Evolutionary conservation across 1,140 invertebrate species (phyloP).

Genomic region (Rhopalosiphum padi): DNA sequence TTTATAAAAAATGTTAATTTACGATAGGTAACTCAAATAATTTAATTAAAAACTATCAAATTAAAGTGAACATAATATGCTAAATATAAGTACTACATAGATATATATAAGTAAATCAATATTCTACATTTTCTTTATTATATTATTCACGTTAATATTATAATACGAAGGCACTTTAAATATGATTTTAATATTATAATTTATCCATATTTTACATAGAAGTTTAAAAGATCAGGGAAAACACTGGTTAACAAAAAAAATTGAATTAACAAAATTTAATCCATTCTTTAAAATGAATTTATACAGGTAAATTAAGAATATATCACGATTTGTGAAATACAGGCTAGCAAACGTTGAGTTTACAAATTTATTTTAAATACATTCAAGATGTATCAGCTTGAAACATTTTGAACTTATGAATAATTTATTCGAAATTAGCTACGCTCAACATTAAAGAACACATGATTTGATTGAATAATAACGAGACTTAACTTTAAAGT

Average conservation of each 20-base stretch:
- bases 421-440: conserved; percentile 32
- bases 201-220: neutral
- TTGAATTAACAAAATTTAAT: neutral
- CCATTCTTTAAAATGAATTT: neutral
- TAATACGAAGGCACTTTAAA: no score
- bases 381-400: neutral
- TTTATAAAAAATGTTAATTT: no score
- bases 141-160: no score
- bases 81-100: no score
- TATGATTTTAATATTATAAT: neutral
- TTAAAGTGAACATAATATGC: no score
- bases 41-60: no score
- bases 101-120: no score
- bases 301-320: neutral
- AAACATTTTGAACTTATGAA: neutral
- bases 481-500: conserved; percentile 5
- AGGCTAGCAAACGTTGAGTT: neutral
- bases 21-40: no score
- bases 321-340: neutral
- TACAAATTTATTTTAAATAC: neutral
- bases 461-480: conserved; percentile 31
- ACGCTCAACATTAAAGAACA: neutral
- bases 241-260: neutral
- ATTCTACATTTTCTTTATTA: no score
- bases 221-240: neutral